Conservation (phyloP, 23 tunicate genomes). For the Trididemnum clinides region DNA sequence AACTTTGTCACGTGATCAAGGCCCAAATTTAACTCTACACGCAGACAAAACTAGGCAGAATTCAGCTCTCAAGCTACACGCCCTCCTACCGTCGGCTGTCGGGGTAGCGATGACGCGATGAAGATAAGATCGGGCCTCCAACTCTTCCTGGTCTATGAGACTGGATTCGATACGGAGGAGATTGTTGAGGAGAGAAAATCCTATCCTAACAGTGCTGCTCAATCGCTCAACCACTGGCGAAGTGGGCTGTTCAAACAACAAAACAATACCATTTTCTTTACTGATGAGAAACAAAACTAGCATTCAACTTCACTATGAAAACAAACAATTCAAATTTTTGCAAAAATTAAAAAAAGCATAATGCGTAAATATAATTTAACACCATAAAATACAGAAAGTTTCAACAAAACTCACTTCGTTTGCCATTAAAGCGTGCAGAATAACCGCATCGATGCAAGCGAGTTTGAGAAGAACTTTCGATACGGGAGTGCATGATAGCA, state of each 20-base stretch:
- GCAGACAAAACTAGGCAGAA: too few relatives aligned
- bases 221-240: constrained; percentile 36
- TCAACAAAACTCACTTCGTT: constrained; percentile 26
- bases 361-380: too few relatives aligned
- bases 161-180: constrained; percentile 56
- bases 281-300: too few relatives aligned
- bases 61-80: too few relatives aligned
- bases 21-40: too few relatives aligned
- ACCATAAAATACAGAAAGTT: not conserved
- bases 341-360: too few relatives aligned
- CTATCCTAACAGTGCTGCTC: constrained; percentile 46
- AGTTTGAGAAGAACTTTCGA: constrained; percentile 62
- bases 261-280: too few relatives aligned
- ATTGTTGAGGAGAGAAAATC: constrained; percentile 81
- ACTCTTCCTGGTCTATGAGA: not conserved
- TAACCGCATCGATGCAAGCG: constrained; percentile 45
- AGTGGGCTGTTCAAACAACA: constrained; percentile 46
- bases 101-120: constrained; percentile 46
- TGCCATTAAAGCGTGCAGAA: constrained; percentile 56
- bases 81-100: constrained; percentile 23
- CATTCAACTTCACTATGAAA: too few relatives aligned
- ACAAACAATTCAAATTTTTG: too few relatives aligned
- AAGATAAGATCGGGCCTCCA: constrained; percentile 17
- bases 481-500: constrained; percentile 43
- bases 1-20: too few relatives aligned